Evolutionary conservation across 2,888 invertebrate genomes (phyloP).

Genomic region (Pristionchus arcanus): DNA sequence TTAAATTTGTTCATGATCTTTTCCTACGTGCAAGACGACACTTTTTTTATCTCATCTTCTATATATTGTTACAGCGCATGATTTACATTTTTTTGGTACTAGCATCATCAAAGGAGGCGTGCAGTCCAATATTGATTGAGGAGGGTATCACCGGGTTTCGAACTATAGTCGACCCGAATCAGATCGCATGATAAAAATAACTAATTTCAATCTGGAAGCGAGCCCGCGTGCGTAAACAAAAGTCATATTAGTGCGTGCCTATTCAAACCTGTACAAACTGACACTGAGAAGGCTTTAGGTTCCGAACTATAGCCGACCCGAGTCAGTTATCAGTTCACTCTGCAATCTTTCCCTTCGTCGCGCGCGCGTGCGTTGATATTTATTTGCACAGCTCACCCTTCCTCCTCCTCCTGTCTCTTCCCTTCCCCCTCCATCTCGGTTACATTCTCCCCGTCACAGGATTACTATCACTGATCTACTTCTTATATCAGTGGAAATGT

Average conservation of each 20-base stretch:
- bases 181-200: background rate
- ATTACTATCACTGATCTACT: constrained; percentile 30
- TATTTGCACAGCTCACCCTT: constrained; percentile 48
- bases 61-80: no score
- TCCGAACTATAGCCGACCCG: no score
- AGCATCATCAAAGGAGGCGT: no score
- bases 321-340: constrained; percentile 15
- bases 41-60: no score
- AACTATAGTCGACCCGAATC: background rate
- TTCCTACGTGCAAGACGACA: no score
- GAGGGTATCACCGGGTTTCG: no score
- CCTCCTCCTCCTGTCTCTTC: constrained; percentile 8
- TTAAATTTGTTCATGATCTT: no score
- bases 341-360: background rate
- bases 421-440: constrained; percentile 7
- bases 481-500: no score
- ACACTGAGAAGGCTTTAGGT: background rate
- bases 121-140: background rate
- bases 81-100: no score
- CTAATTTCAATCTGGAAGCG: no score
- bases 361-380: constrained; percentile 10
- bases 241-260: background rate
- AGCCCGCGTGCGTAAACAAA: no score
- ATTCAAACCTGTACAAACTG: no score
- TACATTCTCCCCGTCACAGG: constrained; percentile 15